Evolutionary conservation across 1,140 invertebrate genomes (phyloP).

Genomic region (Ruditapes philippinarum): DNA sequence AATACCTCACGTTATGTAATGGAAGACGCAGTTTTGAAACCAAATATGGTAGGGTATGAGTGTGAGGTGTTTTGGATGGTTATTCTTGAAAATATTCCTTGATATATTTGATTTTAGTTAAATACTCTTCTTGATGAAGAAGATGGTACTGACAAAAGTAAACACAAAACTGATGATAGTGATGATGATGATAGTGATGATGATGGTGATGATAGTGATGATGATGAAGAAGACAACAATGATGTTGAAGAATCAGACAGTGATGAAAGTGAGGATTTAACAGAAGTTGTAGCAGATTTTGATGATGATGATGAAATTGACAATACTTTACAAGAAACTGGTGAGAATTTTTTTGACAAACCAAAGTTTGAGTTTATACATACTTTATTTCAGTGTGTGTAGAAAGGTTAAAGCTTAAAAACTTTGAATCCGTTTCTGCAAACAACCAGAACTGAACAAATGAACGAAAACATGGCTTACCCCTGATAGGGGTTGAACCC

Average conservation of each 20-base stretch:
- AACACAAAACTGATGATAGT: constrained; percentile 6
- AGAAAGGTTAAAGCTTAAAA: too few species aligned
- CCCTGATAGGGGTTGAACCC: too few species aligned
- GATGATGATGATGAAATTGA: constrained; percentile 82
- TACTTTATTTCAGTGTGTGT: too few species aligned
- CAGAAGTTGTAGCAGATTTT: constrained; percentile 69
- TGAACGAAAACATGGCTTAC: too few species aligned
- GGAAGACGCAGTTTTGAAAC: too few species aligned
- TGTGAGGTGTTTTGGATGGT: too few species aligned
- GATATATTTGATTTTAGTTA: constrained; percentile 17
- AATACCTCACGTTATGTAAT: too few species aligned
- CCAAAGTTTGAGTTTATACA: too few species aligned
- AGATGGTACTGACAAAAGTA: background rate
- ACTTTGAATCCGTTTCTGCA: too few species aligned
- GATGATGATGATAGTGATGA: constrained; percentile 72
- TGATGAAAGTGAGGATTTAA: constrained; percentile 47
- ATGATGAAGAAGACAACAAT: background rate
- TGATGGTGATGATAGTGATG: constrained; percentile 76
- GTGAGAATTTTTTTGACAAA: background rate
- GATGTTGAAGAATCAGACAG: constrained; percentile 42
- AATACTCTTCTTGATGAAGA: background rate
- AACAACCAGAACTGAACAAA: too few species aligned
- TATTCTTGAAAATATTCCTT: too few species aligned
- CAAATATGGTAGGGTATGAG: too few species aligned
- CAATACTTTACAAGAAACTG: constrained; percentile 28